Percentiles rank a stretch among this genome's conserved stretches.
These are phyloP conservation scores for Octomys mimax DNA, from an alignment of 2,797 vertebrate genomes.

Conservation along the genomic window DNA sequence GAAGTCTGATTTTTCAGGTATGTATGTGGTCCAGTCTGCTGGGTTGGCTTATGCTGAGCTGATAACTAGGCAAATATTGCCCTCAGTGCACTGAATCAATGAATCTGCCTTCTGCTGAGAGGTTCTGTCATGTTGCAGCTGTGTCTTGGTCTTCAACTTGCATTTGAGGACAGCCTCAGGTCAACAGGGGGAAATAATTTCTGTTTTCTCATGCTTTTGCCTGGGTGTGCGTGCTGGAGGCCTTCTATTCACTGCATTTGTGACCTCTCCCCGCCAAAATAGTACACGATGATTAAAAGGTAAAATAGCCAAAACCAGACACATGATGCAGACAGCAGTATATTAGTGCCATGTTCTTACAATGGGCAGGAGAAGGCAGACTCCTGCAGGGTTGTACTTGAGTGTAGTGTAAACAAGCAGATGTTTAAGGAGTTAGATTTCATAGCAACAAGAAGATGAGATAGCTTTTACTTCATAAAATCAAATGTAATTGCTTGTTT, in stretches of 20 bases:
- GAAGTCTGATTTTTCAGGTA: neutral
- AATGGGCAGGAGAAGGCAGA: no score
- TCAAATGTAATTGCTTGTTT: neutral
- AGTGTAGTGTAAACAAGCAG: neutral
- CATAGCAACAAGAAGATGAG: neutral
- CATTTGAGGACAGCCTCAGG: neutral
- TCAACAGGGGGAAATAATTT: neutral
- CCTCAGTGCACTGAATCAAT: neutral
- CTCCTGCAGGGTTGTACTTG: neutral
- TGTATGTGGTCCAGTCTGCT: neutral
- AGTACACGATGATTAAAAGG: neutral
- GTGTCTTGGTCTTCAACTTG: neutral
- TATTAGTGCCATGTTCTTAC: neutral
- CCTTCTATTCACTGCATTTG: fast-evolving
- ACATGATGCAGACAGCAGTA: neutral
- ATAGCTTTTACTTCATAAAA: neutral
- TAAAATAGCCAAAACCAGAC: no score
- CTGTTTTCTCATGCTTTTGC: neutral
- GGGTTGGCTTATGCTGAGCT: neutral
- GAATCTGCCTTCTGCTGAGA: neutral
- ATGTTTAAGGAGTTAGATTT: neutral
- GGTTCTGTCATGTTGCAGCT: neutral
- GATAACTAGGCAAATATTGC: neutral
- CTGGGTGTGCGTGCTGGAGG: neutral
- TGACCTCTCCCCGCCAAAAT: no score